Evolutionary conservation across 2,797 vertebrate species (phyloP).

Genomic region (Enteromius viviparus): DNA sequence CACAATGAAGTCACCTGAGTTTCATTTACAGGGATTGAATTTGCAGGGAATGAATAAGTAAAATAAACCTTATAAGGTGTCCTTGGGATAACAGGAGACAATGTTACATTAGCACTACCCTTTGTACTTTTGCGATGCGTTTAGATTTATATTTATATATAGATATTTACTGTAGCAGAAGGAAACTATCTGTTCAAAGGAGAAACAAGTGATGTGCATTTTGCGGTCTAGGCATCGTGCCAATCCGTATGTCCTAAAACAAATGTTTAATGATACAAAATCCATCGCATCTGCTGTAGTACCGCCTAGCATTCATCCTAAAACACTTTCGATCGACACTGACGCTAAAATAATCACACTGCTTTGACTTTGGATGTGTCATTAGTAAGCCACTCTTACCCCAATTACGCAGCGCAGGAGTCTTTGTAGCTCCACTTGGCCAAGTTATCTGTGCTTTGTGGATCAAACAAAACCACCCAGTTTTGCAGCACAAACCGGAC

Average conservation of each 20-base stretch:
- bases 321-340: background rate
- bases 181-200: background rate
- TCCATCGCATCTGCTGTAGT: background rate
- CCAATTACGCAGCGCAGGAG: conserved; percentile 38
- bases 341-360: background rate
- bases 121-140: background rate
- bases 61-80: conserved; percentile 27
- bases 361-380: background rate
- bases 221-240: conserved; percentile 5
- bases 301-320: background rate
- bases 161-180: background rate
- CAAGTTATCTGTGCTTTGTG: conserved; percentile 37
- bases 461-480: conserved; percentile 32
- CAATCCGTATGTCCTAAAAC: background rate
- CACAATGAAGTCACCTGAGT: conserved; percentile 36
- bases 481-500: conserved; percentile 23
- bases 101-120: background rate
- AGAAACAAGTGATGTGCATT: conserved; percentile 11
- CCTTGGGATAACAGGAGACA: background rate
- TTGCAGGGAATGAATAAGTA: conserved; percentile 39
- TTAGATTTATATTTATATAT: background rate
- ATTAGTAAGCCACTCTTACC: conserved; percentile 38
- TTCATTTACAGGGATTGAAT: conserved; percentile 37
- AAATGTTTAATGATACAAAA: conserved; percentile 4
- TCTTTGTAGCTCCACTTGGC: conserved; percentile 29